Evolutionary conservation across 1,140 invertebrate species (phyloP).

Genomic region (Lordiphosa mommai): DNA sequence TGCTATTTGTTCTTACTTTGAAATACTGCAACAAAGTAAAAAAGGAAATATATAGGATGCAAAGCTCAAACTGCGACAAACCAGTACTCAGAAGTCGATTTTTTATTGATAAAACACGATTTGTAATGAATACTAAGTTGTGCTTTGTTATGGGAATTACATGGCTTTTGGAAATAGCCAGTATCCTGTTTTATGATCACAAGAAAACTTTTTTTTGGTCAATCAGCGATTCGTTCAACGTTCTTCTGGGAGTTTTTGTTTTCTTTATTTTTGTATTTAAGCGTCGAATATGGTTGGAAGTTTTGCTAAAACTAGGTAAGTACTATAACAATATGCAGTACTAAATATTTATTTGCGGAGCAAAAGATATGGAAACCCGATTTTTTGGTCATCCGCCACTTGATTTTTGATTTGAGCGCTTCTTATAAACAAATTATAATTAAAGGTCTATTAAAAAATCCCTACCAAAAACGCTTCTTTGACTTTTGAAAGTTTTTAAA

Average conservation of each 20-base stretch:
- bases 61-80: slow-evolving; percentile 81
- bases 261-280: slow-evolving; percentile 85
- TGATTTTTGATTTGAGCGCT: no score
- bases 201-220: slow-evolving; percentile 81
- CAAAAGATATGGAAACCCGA: no score
- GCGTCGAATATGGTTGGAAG: slow-evolving; percentile 81
- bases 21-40: slow-evolving; percentile 85
- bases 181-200: slow-evolving; percentile 80
- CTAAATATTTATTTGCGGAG: no score
- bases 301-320: slow-evolving; percentile 81
- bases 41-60: slow-evolving; percentile 84
- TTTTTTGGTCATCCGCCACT: no score
- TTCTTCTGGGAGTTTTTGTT: slow-evolving; percentile 84
- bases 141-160: slow-evolving; percentile 88
- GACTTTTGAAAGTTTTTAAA: no score
- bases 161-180: slow-evolving; percentile 85
- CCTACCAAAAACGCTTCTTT: no score
- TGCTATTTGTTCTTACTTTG: slow-evolving; percentile 85
- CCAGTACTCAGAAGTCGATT: slow-evolving; percentile 81
- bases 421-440: no score
- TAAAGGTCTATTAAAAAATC: no score
- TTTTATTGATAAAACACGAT: slow-evolving; percentile 84
- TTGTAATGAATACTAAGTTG: slow-evolving; percentile 85
- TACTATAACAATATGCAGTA: background rate
- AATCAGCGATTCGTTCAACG: slow-evolving; percentile 83